Evolutionary conservation across 2,797 vertebrate species (phyloP).

Genomic region (Epinephelus coioides): DNA sequence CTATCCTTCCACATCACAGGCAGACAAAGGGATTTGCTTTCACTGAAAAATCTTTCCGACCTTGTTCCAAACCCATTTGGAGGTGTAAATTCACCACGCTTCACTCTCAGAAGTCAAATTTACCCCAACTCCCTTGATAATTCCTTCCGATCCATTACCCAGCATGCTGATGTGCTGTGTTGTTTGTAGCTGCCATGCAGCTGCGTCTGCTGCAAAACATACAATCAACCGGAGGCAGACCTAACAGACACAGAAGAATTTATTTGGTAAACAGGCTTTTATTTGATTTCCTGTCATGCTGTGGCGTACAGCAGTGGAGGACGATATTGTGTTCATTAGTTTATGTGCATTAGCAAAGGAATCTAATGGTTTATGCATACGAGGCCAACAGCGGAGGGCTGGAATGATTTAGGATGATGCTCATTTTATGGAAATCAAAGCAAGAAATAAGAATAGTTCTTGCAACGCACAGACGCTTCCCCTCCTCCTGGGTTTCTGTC

Average conservation of each 20-base stretch:
- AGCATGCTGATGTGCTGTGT: constrained; percentile 59
- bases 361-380: constrained; percentile 86
- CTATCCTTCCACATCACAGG: constrained; percentile 54
- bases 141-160: constrained; percentile 74
- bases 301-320: constrained; percentile 57
- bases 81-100: constrained; percentile 69
- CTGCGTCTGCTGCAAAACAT: constrained; percentile 65
- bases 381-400: constrained; percentile 72
- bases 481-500: constrained; percentile 35
- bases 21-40: constrained; percentile 71
- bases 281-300: constrained; percentile 83
- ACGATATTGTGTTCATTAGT: constrained; percentile 83
- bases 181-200: constrained; percentile 61
- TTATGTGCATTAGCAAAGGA: constrained; percentile 83
- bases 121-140: constrained; percentile 64
- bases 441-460: constrained; percentile 71
- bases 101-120: constrained; percentile 70
- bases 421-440: constrained; percentile 88
- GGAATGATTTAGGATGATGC: constrained; percentile 85
- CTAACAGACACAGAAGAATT: constrained; percentile 66
- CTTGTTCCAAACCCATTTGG: constrained; percentile 73
- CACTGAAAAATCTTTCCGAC: constrained; percentile 64
- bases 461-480: constrained; percentile 41
- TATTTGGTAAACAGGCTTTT: constrained; percentile 79
- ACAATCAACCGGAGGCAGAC: constrained; percentile 68